Evolutionary conservation across 2,888 invertebrate genomes (phyloP), one percentile per base, ranked within the genome.

Genomic region (Lissonota sp.): DNA sequence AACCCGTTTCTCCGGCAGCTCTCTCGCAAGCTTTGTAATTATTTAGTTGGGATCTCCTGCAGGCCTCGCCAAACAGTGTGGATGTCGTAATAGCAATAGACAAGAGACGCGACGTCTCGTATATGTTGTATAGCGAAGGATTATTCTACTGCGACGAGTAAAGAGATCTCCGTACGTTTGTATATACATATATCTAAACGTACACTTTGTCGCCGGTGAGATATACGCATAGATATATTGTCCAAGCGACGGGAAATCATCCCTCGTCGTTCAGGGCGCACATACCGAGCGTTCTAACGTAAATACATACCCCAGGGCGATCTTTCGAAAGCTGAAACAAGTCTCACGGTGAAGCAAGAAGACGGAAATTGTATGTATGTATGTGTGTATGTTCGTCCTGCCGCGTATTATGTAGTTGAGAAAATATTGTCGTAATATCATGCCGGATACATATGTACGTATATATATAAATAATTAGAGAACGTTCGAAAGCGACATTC

Each of bases 31-130:
- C 80, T 80, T 80, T 80, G 81, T 81, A 81, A 81, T 81, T 81
- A 81, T 81, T 81, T 81, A 81, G 81, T 81, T 81, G 81, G 78
- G 69, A 81, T 81, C 81, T 78, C 64, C 81, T 70, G 78, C 81
- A 81, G 81, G 74, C 81, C 78, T 81, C 78, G 81, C 64, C 81
- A 81, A 81, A 81, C 78, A 81, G 81, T 81, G 78, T 74, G 62
- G 71, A 81, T 81, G 81, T 81, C 81, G 81, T 81, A 81, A 81
- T 74, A 74, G 81, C 70, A 57, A 72, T 81, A 78, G 81, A 81
- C 73, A 63, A 72, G 80, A 72, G 26, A 53, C 53, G 51, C 16
- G 16, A 57, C 16, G 16, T 53, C n/a, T 53, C 44, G 53, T 53
- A 6, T 53, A 12, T 53, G 44, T 1, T 4, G 44, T 44, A 8